Percentiles rank a stretch among this genome's conserved stretches.
These are phyloP conservation scores for Mactromeris polynyma DNA, from an alignment of 2,888 invertebrate genomes.

Conservation along the genomic window DNA sequence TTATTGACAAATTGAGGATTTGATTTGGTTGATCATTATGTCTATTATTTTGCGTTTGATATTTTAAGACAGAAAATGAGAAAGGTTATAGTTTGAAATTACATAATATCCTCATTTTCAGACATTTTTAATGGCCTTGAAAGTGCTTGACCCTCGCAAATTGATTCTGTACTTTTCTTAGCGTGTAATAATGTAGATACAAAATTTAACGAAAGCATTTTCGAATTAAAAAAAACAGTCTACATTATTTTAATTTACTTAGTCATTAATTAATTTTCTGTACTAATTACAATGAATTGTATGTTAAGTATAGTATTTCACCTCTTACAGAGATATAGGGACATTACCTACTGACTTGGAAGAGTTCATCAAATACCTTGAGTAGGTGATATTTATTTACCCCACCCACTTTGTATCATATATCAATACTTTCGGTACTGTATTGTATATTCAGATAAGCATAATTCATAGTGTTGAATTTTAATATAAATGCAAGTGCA, in stretches of 20 bases:
- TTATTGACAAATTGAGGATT: too few species aligned
- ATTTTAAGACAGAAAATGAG: too few species aligned
- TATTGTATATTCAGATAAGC: constrained; percentile 2
- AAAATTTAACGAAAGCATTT: not conserved
- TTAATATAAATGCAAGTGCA: constrained; percentile 21
- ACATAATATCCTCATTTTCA: not conserved
- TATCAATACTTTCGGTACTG: constrained; percentile 1
- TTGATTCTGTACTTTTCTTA: not conserved
- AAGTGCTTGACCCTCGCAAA: not conserved
- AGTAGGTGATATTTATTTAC: constrained; percentile 72
- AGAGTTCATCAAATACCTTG: constrained; percentile 76
- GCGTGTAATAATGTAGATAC: not conserved
- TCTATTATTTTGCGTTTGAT: too few species aligned
- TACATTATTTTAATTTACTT: not conserved
- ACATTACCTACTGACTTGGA: constrained; percentile 75
- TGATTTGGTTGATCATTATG: too few species aligned
- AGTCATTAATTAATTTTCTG: constrained; percentile 2
- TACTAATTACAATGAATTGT: not conserved
- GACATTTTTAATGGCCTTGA: not conserved
- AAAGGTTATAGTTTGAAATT: too few species aligned
- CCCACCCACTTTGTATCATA: constrained; percentile 59
- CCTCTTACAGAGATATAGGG: constrained; percentile 68
- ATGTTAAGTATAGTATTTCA: constrained; percentile 21
- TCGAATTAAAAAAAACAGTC: not conserved
- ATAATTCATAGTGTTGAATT: constrained; percentile 10